Evolutionary conservation across 1,140 invertebrate species (phyloP), one percentile per base, ranked within the genome.

Genomic region (Formica selysi): DNA sequence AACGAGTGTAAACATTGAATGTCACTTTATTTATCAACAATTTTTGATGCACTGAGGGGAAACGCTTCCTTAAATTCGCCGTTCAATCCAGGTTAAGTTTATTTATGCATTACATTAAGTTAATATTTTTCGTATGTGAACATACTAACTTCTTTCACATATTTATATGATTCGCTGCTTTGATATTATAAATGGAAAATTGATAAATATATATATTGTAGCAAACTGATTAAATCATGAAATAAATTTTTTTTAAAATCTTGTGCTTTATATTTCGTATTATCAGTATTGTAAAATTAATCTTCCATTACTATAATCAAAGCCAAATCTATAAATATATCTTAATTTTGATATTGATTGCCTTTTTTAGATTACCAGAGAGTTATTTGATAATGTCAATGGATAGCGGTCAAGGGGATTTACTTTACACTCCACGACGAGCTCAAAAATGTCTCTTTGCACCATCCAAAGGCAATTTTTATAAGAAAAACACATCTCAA

Each of bases 381-480:
- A 19, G 7, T 73, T 59, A 5, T n/a, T 41, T 6, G 4, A 86
- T 13, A 26, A 88, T 88, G 85, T 64, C 57, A 19, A 16, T 61
- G 16, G 59, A 87, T n/a, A 79, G 3, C 10, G 7, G 10, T n/a
- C 61, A 84, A 68, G 84, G 71, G 7, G 59, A 86, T 0, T 89
- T 65, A 26, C 38, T 87, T 38, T 73, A 67, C 29, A 94, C 94
- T 10, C 94, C 93, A 62, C 81, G 74, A 22, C 87, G 87, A 74
- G 67, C 88, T 1, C 91, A 91, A 10, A 94, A 94, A 64, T 86
- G 89, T 54, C 65, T 93, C 0, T 92, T 91, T 51, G 80, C 76
- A 2, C 62, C 48, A 7, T 44, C 59, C 6, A 19, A 16, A 11
- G 81, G 73, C 6, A 93, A 86, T 74, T 92, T 87, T 13, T 92